A percentile compares a stretch with the other conserved stretches of the same genome.
These are phyloP conservation scores for Heliconius sara DNA, from an alignment of 2,888 invertebrate species.

Conservation along the genomic window DNA sequence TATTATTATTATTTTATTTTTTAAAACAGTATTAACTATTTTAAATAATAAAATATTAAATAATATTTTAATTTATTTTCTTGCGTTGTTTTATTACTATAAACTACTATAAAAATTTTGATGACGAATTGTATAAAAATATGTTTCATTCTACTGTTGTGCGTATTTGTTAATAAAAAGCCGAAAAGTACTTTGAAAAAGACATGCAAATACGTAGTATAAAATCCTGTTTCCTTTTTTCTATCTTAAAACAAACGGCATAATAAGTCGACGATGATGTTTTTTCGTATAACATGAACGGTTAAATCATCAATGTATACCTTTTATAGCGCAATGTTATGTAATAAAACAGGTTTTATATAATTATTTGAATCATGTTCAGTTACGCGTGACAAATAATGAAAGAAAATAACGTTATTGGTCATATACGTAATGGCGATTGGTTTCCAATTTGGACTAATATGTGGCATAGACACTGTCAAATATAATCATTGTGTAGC, in stretches of 20 bases:
- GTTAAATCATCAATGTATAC: not conserved
- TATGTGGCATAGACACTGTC: too few relatives aligned
- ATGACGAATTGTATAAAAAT: not conserved
- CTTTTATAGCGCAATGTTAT: not conserved
- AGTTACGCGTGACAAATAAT: constrained; percentile 14
- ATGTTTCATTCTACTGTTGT: not conserved
- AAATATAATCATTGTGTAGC: too few relatives aligned
- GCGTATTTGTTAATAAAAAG: not conserved
- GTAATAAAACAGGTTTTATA: constrained; percentile 1
- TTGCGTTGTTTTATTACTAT: too few relatives aligned
- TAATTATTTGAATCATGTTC: constrained; percentile 1
- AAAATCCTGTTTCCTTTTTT: not conserved
- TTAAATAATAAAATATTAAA: too few relatives aligned
- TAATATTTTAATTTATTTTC: too few relatives aligned
- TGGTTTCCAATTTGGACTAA: too few relatives aligned
- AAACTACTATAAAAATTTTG: too few relatives aligned
- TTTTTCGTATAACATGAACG: not conserved
- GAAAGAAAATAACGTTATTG: constrained; percentile 9
- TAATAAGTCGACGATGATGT: not conserved
- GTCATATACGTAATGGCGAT: not conserved
- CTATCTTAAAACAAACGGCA: not conserved
- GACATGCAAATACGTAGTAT: not conserved
- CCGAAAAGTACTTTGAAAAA: not conserved
- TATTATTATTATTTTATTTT: too few relatives aligned
- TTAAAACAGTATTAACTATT: too few relatives aligned